A percentile compares a stretch with the other conserved stretches of the same genome.
phyloP scores from a whole-genome alignment of 2,797 vertebrate genomes.

The Calcarius lapponicus region DNA sequence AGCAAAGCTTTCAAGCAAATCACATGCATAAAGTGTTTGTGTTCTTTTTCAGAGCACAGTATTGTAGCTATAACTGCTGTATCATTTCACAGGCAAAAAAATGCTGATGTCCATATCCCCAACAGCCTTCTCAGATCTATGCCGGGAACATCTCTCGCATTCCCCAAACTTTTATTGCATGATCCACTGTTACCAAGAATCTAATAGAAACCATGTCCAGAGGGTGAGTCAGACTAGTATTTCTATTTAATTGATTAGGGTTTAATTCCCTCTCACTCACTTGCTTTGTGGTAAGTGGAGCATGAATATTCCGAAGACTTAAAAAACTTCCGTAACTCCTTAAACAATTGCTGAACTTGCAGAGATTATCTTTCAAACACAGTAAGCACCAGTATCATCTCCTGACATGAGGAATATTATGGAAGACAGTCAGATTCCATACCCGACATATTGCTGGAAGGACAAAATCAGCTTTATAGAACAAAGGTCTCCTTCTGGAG shows the following conservation, averaged over 20 bases:
- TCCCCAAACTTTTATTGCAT: background rate
- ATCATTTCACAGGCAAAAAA: constrained; percentile 38
- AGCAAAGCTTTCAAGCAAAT: constrained; percentile 71
- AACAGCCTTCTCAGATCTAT: constrained; percentile 14
- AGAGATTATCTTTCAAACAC: background rate
- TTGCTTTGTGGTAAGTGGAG: background rate
- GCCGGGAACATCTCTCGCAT: background rate
- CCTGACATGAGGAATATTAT: background rate
- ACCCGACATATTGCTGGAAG: constrained; percentile 18
- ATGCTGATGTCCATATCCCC: constrained; percentile 21
- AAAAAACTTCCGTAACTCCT: background rate
- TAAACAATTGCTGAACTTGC: background rate
- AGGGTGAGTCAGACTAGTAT: background rate
- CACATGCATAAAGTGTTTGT: constrained; percentile 25
- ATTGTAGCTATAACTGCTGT: background rate
- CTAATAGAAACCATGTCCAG: background rate
- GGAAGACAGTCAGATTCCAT: background rate
- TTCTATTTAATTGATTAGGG: background rate
- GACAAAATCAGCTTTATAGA: constrained; percentile 15
- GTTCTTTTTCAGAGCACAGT: background rate
- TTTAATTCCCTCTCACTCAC: background rate
- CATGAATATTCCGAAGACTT: background rate
- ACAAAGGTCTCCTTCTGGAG: constrained; percentile 1
- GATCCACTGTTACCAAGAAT: background rate
- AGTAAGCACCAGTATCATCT: background rate